phyloP scores from a whole-genome alignment of 1,140 invertebrate species.

The Apis florea region DNA sequence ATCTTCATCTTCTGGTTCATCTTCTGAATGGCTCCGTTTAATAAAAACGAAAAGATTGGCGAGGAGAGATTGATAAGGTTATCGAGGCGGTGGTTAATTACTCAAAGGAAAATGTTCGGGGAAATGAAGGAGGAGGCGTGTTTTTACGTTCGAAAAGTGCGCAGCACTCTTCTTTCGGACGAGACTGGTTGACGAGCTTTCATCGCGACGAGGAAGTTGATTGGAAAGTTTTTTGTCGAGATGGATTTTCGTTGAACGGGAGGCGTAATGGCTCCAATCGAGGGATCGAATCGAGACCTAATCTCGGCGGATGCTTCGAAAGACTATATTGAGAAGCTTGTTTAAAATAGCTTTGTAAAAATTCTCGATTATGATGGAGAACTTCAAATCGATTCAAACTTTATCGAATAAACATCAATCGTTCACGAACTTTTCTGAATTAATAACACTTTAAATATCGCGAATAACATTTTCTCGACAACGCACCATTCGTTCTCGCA shows the following conservation, averaged over 20 bases:
- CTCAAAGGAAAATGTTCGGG: constrained; percentile 23
- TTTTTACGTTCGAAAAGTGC: neutral
- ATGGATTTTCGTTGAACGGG: constrained; percentile 8
- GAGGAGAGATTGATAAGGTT: constrained; percentile 48
- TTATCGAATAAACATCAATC: too few relatives aligned
- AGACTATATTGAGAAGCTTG: neutral
- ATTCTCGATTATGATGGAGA: too few relatives aligned
- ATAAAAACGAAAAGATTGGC: constrained; percentile 11
- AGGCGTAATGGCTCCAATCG: neutral
- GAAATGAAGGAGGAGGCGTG: neutral
- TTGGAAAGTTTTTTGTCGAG: constrained; percentile 5
- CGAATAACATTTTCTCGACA: too few relatives aligned
- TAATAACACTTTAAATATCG: too few relatives aligned
- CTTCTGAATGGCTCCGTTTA: too few relatives aligned
- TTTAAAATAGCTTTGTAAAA: too few relatives aligned
- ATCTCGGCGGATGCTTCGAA: neutral
- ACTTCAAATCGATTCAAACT: too few relatives aligned
- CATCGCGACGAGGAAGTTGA: neutral
- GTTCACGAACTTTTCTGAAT: too few relatives aligned
- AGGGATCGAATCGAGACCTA: neutral
- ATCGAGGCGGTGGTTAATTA: constrained; percentile 50
- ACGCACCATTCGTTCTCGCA: too few relatives aligned
- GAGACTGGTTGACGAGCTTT: neutral
- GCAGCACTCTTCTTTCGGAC: constrained; percentile 1
- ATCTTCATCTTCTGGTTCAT: too few relatives aligned